These are phyloP conservation scores for Tiaroga cobitis DNA, from an alignment of 2,797 vertebrate genomes.

Conservation along the genomic window DNA sequence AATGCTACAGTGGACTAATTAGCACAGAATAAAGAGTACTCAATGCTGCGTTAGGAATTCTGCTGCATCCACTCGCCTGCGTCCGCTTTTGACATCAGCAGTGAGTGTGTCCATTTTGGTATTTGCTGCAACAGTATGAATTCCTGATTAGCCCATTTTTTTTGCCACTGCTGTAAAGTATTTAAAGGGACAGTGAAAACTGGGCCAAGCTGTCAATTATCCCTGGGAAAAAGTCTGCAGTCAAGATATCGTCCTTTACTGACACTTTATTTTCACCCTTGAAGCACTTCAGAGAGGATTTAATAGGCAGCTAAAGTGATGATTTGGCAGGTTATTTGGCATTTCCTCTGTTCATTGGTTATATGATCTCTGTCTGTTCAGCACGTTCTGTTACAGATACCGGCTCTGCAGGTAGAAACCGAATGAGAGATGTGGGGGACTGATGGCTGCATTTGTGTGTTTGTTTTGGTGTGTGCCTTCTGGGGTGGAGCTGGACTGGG, in stretches of 20 bases:
- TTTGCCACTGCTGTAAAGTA: constrained; percentile 41
- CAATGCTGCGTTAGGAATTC: neutral
- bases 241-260: neutral
- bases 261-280: constrained; percentile 29
- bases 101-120: constrained; percentile 27
- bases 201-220: constrained; percentile 21
- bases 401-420: constrained; percentile 6
- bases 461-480: constrained; percentile 24
- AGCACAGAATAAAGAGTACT: neutral
- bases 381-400: constrained; percentile 4
- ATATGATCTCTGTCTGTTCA: constrained; percentile 18
- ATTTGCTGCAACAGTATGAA: constrained; percentile 44
- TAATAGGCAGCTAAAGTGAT: constrained; percentile 23
- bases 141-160: constrained; percentile 39
- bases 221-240: neutral
- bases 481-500: constrained; percentile 12
- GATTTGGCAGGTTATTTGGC: constrained; percentile 13
- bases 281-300: constrained; percentile 2
- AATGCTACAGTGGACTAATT: constrained; percentile 16
- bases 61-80: neutral
- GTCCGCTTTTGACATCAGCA: constrained; percentile 20
- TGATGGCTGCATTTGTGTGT: constrained; percentile 29
- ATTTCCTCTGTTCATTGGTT: constrained; percentile 19
- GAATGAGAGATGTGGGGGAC: constrained; percentile 10
- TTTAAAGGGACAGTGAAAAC: constrained; percentile 48